Conservation (phyloP, 2,888 invertebrate species). For the Penaeus monodon region DNA sequence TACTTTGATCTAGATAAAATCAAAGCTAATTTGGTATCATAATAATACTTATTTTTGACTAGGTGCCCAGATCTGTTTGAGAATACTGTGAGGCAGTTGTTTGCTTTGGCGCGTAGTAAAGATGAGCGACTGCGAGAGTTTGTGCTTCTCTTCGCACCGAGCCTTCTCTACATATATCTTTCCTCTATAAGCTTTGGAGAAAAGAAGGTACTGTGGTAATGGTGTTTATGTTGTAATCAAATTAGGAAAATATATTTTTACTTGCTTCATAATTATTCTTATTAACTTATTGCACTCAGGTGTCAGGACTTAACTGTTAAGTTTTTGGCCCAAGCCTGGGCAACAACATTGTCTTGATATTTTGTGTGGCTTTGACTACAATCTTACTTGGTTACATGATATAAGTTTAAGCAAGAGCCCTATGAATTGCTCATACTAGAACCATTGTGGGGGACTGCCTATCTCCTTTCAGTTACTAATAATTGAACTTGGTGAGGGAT, state of each 20-base stretch:
- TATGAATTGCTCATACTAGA: too few species aligned
- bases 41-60: background rate
- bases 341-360: too few species aligned
- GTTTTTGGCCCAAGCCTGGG: too few species aligned
- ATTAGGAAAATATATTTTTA: background rate
- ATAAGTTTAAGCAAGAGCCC: too few species aligned
- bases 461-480: too few species aligned
- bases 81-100: constrained; percentile 58
- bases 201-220: constrained; percentile 49
- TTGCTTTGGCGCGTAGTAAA: constrained; percentile 59
- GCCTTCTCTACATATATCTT: constrained; percentile 61
- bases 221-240: background rate
- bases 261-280: background rate
- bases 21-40: background rate
- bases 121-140: constrained; percentile 59
- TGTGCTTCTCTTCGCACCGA: constrained; percentile 61
- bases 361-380: too few species aligned
- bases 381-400: too few species aligned
- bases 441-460: too few species aligned
- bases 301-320: too few species aligned
- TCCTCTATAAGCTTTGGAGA: constrained; percentile 60
- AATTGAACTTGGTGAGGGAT: too few species aligned
- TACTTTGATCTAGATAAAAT: too few species aligned
- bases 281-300: background rate
- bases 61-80: constrained; percentile 62